Evolutionary conservation across 1,140 invertebrate genomes (phyloP).

Genomic region (Nylanderia fulva): DNA sequence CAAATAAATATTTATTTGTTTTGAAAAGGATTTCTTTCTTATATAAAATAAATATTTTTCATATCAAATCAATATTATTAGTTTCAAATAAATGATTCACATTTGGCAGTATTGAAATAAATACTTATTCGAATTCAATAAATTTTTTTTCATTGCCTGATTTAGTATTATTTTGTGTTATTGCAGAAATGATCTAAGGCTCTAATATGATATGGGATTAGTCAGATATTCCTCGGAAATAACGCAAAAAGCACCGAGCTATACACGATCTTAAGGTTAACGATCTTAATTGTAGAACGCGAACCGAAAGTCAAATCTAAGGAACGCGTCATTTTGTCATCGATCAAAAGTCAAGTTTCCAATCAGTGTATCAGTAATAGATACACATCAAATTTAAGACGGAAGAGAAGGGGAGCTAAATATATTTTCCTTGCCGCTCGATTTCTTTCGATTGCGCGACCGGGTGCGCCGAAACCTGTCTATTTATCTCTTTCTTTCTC

Average conservation of each 20-base stretch:
- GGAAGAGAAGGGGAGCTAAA: neutral
- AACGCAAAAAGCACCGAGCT: neutral
- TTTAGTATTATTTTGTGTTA: neutral
- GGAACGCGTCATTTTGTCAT: constrained; percentile 16
- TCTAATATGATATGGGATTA: neutral
- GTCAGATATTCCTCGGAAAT: neutral
- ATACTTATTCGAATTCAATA: too few species aligned
- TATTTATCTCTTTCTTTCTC: neutral
- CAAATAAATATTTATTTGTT: too few species aligned
- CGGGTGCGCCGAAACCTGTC: constrained; percentile 4
- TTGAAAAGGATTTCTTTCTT: too few species aligned
- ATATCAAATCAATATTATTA: too few species aligned
- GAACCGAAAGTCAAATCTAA: constrained; percentile 14
- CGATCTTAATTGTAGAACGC: neutral
- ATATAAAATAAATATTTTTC: too few species aligned
- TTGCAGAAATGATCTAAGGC: neutral
- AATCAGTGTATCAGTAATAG: constrained; percentile 16
- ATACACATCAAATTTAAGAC: neutral
- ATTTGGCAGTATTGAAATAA: too few species aligned
- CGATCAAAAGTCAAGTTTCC: constrained; percentile 32
- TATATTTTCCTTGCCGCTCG: constrained; percentile 19
- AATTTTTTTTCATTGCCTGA: too few species aligned
- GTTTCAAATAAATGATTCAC: too few species aligned
- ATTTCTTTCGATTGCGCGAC: constrained; percentile 9
- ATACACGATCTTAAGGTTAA: neutral